A percentile compares a stretch with the other conserved stretches of the same genome.
These are phyloP conservation scores for Apis laboriosa DNA, from an alignment of 1,140 invertebrate genomes.

Conservation along the genomic window DNA sequence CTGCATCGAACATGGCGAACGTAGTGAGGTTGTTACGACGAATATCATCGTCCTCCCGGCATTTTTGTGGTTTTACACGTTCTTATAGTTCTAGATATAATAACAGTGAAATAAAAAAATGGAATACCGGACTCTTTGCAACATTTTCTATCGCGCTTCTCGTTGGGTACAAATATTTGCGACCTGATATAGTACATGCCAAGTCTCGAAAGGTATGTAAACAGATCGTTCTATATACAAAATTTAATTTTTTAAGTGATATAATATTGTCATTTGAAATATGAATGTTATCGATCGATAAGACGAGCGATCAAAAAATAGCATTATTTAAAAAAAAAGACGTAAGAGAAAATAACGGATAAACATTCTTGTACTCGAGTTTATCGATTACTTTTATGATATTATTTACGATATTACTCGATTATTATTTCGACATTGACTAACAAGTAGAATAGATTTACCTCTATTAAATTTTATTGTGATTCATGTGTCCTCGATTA, in stretches of 20 bases:
- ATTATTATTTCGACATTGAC: not conserved
- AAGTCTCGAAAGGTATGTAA: conserved; percentile 66
- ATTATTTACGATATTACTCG: not conserved
- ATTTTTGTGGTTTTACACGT: conserved; percentile 49
- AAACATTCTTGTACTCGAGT: not conserved
- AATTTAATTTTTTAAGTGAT: not conserved
- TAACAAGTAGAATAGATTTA: not conserved
- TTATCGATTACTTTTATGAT: not conserved
- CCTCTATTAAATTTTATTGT: not conserved
- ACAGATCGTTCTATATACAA: not conserved
- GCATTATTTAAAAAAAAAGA: not conserved
- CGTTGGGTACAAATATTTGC: conserved; percentile 56
- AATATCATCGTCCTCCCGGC: conserved; percentile 10
- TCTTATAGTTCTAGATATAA: conserved; percentile 30
- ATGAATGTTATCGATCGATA: not conserved
- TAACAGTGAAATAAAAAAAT: conserved; percentile 19
- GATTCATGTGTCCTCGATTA: not conserved
- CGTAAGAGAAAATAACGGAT: no score
- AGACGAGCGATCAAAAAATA: not conserved
- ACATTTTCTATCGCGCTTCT: conserved; percentile 57
- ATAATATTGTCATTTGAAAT: not conserved
- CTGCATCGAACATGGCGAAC: conserved; percentile 59
- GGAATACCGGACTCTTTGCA: conserved; percentile 48
- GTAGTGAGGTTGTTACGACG: conserved; percentile 43
- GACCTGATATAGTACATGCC: conserved; percentile 62